Conservation (phyloP, 2,888 invertebrate species). For the Aplocera efformata region DNA sequence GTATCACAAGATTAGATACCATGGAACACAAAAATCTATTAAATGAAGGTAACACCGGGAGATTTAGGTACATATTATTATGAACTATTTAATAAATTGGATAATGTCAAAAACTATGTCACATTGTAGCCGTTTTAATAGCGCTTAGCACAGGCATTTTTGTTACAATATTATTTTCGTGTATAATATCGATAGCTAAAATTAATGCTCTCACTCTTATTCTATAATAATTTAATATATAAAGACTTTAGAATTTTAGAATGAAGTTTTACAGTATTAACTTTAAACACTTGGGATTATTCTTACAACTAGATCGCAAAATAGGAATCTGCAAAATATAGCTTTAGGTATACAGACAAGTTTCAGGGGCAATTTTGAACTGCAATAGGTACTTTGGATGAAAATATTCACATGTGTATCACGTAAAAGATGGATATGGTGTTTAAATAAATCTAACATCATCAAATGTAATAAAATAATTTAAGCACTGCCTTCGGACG, state of each 20-base stretch:
- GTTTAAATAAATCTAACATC: slow-evolving; percentile 3
- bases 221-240: slow-evolving; percentile 58
- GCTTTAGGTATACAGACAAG: slow-evolving; percentile 19
- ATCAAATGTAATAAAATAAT: slow-evolving; percentile 1
- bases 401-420: slow-evolving; percentile 13
- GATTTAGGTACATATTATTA: too few relatives aligned
- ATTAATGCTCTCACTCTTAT: slow-evolving; percentile 46
- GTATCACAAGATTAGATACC: slow-evolving; percentile 9
- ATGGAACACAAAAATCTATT: not conserved
- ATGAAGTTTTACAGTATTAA: slow-evolving; percentile 31
- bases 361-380: slow-evolving; percentile 27
- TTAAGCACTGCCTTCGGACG: slow-evolving; percentile 44
- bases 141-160: slow-evolving; percentile 4
- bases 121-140: too few relatives aligned
- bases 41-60: too few relatives aligned
- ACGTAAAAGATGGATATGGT: slow-evolving; percentile 17
- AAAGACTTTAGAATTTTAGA: slow-evolving; percentile 50
- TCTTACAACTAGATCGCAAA: slow-evolving; percentile 70
- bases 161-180: not conserved
- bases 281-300: slow-evolving; percentile 50
- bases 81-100: too few relatives aligned
- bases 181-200: slow-evolving; percentile 17
- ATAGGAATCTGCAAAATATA: slow-evolving; percentile 75
- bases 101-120: too few relatives aligned
- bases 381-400: slow-evolving; percentile 17